Percentiles rank a stretch among this genome's conserved stretches.
Evolutionary conservation across 1,140 invertebrate genomes (phyloP).

Genomic region (Plectus sambesii): DNA sequence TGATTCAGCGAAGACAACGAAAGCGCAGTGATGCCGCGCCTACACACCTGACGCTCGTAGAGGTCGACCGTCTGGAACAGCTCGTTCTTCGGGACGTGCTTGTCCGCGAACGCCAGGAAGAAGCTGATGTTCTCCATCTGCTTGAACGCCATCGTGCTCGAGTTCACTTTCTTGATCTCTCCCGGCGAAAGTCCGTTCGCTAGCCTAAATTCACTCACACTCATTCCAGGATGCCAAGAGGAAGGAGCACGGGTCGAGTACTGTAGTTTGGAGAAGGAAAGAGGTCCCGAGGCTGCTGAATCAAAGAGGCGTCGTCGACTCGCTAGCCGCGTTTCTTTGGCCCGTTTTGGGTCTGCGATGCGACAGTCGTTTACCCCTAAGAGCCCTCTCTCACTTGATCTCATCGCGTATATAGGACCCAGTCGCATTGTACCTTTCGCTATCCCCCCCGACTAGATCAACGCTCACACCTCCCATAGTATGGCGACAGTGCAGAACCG

Average conservation of each 20-base stretch:
- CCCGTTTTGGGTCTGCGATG: background rate
- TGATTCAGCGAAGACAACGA: no score
- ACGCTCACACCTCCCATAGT: background rate
- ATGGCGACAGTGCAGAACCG: background rate
- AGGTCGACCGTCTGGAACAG: slow-evolving; percentile 42
- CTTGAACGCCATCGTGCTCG: slow-evolving; percentile 38
- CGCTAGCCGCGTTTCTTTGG: background rate
- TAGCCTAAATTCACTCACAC: slow-evolving; percentile 19
- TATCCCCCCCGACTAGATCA: background rate
- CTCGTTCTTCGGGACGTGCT: slow-evolving; percentile 33
- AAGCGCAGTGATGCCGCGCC: background rate
- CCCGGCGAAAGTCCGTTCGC: slow-evolving; percentile 34
- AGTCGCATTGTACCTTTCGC: background rate
- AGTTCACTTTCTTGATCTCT: slow-evolving; percentile 36
- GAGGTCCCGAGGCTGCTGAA: background rate
- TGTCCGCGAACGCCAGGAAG: slow-evolving; percentile 33
- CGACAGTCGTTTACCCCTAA: background rate
- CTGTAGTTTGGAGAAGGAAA: background rate
- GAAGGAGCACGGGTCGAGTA: no score
- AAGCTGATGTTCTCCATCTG: slow-evolving; percentile 43
- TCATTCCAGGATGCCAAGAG: background rate
- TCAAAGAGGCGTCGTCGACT: background rate
- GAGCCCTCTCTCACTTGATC: background rate
- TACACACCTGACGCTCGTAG: slow-evolving; percentile 21
- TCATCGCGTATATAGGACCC: background rate